These are phyloP conservation scores for Spinus pinus DNA, from an alignment of 2,797 vertebrate species.

Conservation along the genomic window DNA sequence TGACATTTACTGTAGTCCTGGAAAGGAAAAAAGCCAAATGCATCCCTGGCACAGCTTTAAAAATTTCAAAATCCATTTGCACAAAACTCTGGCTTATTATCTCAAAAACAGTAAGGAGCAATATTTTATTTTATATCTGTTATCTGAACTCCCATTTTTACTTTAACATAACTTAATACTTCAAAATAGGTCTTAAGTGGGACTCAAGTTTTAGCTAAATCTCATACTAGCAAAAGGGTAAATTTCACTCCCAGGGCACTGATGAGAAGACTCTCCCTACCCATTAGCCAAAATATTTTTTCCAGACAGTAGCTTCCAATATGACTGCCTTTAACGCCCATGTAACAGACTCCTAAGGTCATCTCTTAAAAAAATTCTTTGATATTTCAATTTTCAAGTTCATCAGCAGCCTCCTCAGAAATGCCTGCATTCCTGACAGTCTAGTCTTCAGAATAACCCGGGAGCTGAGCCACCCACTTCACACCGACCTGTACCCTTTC, in stretches of 20 bases:
- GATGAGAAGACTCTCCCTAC: background rate
- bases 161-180: background rate
- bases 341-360: conserved; percentile 15
- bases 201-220: background rate
- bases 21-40: background rate
- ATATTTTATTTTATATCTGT: background rate
- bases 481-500: background rate
- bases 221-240: background rate
- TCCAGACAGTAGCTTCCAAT: background rate
- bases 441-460: background rate
- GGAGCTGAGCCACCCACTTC: conserved; percentile 16
- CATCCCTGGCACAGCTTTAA: background rate
- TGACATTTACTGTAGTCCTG: conserved; percentile 17
- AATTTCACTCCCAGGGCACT: background rate
- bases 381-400: conserved; percentile 46
- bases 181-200: background rate
- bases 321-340: background rate
- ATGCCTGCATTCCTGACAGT: conserved; percentile 43
- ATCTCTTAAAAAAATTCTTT: background rate
- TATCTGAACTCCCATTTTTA: background rate
- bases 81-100: background rate
- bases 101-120: background rate
- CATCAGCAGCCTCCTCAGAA: conserved; percentile 41
- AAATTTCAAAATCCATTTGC: background rate
- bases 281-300: background rate